Evolutionary conservation across 2,888 invertebrate species (phyloP).

Genomic region (Holacanthella duospinosa): DNA sequence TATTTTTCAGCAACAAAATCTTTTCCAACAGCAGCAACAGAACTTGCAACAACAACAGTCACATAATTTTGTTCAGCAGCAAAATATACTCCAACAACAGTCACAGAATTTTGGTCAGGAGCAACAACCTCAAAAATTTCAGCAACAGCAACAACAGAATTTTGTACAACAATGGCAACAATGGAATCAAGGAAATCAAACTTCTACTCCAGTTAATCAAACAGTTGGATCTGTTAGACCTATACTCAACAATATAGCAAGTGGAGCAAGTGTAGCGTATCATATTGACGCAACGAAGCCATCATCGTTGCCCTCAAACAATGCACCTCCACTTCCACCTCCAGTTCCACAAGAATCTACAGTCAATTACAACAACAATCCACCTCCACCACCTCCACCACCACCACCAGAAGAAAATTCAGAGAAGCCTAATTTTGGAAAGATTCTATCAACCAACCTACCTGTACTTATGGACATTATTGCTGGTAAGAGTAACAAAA

Average conservation of each 20-base stretch:
- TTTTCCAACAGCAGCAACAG: slow-evolving; percentile 8
- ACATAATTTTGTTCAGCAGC: too few relatives aligned
- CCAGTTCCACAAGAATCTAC: background rate
- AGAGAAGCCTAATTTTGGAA: background rate
- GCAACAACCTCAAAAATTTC: background rate
- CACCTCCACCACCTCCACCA: background rate
- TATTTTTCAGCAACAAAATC: too few relatives aligned
- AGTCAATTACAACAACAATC: background rate
- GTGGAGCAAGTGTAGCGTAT: too few relatives aligned
- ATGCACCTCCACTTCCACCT: background rate
- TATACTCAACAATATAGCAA: too few relatives aligned
- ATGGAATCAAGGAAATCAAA: background rate
- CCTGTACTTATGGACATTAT: background rate
- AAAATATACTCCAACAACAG: background rate
- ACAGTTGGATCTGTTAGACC: background rate
- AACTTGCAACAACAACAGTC: too few relatives aligned
- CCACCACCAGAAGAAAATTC: background rate
- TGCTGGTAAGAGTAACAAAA: background rate
- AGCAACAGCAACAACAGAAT: background rate
- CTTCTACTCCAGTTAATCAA: too few relatives aligned
- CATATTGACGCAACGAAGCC: too few relatives aligned
- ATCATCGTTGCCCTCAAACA: background rate
- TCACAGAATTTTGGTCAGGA: background rate
- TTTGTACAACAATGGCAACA: background rate
- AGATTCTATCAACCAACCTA: background rate